Evolutionary conservation across 2,113 vertebrate species (phyloP), one percentile per base, ranked within the genome.

Genomic region (Lepisosteus oculatus): DNA sequence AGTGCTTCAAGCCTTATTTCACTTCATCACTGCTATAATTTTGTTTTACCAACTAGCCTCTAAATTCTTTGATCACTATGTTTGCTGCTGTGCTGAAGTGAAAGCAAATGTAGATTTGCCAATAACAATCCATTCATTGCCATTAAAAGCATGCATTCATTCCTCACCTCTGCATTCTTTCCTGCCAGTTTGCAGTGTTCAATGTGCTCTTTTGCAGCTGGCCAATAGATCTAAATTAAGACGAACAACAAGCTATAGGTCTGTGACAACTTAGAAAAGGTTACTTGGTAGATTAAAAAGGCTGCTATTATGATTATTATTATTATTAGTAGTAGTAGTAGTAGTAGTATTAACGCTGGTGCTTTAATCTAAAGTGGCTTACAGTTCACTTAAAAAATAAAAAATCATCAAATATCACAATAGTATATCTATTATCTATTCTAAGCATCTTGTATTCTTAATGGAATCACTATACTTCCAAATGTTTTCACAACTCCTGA

Each of bases 161-260:
- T 45, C 74, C 86, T 85, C 83, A 93, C 94, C 90, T 91, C 90
- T 64, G 81, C 41, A 4, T 87, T 92, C 77, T 95, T 95, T 5
- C 94, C 94, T 0, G 94, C 92, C 76, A 86, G 83, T 59, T 72
- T 83, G 87, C 94, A 96, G 68, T 83, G 93, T 17, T 93, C 91
- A 0, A 92, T 88, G 8, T 94, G 87, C 17, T 94, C 91, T 62
- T 55, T 71, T 43, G 80, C 75, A 51, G 94, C 92, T 1, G 93
- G 92, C 94, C 94, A 95, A 82, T 91, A 79, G 71, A 95, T 86
- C 94, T 95, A 87, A 80, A 85, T 84, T 72, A 81, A 29, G 73
- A 78, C 57, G 14, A 65, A 65, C 8, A 43, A 11, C 43, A 51
- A 63, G 41, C 75, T 4, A 51, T 9, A 15, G 3, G 29, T 15